These are phyloP conservation scores for Galleria mellonella DNA, from an alignment of 1,140 invertebrate genomes.

Conservation along the genomic window DNA sequence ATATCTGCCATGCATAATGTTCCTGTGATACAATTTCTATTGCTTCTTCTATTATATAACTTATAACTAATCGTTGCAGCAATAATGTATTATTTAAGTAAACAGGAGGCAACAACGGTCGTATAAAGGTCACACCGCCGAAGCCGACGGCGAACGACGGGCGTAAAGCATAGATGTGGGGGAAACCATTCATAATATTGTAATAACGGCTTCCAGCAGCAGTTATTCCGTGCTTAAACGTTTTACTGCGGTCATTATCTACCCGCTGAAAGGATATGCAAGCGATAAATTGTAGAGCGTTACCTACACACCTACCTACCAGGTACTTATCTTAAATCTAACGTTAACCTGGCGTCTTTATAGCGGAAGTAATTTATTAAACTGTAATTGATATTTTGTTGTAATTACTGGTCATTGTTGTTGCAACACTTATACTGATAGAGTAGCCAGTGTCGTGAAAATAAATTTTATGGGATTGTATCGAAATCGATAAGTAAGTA, in stretches of 20 bases:
- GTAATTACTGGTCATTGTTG: conserved; percentile 12
- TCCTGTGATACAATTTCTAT: no score
- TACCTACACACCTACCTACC: conserved; percentile 46
- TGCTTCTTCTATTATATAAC: no score
- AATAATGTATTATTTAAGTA: neutral
- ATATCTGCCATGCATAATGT: no score
- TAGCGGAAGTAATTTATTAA: conserved; percentile 47
- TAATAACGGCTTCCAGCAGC: conserved; percentile 69
- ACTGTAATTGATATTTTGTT: conserved; percentile 32
- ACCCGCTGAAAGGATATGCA: conserved; percentile 73
- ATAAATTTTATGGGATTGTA: no score
- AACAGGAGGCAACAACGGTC: no score
- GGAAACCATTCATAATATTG: conserved; percentile 72
- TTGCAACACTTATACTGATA: conserved; percentile 6
- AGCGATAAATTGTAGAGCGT: conserved; percentile 66
- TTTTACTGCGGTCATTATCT: conserved; percentile 74
- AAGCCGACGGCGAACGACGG: conserved; percentile 15
- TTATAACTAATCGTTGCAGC: no score
- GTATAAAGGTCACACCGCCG: neutral
- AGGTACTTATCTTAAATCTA: conserved; percentile 56
- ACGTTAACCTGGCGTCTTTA: conserved; percentile 34
- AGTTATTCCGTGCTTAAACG: conserved; percentile 74
- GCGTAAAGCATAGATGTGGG: conserved; percentile 25
- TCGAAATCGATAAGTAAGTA: conserved; percentile 3
- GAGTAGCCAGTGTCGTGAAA: conserved; percentile 6